Evolutionary conservation across 2,797 vertebrate genomes (phyloP).

Genomic region (Lates japonicus): DNA sequence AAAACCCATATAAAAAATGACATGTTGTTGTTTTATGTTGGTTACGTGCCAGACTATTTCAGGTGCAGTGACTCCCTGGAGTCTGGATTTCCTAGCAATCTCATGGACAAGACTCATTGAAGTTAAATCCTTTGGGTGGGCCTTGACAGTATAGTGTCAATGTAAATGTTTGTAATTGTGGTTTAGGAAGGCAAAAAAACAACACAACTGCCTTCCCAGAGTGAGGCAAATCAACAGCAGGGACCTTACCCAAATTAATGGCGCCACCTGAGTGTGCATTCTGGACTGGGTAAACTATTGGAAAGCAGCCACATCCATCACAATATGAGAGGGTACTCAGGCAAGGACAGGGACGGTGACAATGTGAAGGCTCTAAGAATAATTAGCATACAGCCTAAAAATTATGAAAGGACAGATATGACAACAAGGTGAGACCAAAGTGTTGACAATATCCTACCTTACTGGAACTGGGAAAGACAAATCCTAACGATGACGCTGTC

Average conservation of each 20-base stretch:
- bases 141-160: neutral
- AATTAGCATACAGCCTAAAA: slow-evolving; percentile 33
- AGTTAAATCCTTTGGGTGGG: neutral
- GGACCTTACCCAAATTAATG: slow-evolving; percentile 53
- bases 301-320: slow-evolving; percentile 51
- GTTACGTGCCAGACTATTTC: neutral
- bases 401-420: slow-evolving; percentile 12
- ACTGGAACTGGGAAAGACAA: neutral
- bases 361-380: slow-evolving; percentile 20
- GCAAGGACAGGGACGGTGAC: slow-evolving; percentile 18
- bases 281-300: slow-evolving; percentile 46
- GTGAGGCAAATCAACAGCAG: slow-evolving; percentile 37
- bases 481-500: slow-evolving; percentile 11
- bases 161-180: neutral
- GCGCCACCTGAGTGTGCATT: slow-evolving; percentile 41
- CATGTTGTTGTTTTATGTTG: neutral
- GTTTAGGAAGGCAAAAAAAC: neutral
- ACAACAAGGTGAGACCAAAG: slow-evolving; percentile 39
- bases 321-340: slow-evolving; percentile 29
- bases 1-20: neutral
- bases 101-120: neutral
- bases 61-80: neutral
- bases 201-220: neutral
- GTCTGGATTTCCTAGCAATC: neutral
- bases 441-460: neutral